phyloP scores from a whole-genome alignment of 2,113 vertebrate genomes.

The Acanthochromis polyacanthus region DNA sequence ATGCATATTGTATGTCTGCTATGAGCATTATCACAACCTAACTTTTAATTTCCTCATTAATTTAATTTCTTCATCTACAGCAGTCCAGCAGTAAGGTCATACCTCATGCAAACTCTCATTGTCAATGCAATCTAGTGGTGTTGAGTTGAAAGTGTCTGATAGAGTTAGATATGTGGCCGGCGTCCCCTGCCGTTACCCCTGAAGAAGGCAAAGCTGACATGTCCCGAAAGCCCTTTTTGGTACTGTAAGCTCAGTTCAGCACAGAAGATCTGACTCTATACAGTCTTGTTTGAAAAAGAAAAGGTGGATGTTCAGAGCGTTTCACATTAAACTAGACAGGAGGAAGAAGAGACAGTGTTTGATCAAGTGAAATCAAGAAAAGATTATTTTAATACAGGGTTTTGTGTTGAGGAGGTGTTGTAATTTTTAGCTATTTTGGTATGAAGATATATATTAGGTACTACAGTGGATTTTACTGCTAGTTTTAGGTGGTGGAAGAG shows the following conservation, averaged over 20 bases:
- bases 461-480: slow-evolving; percentile 76
- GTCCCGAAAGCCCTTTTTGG: slow-evolving; percentile 57
- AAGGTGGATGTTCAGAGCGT: slow-evolving; percentile 39
- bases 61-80: slow-evolving; percentile 38
- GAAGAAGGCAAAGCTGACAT: slow-evolving; percentile 65
- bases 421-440: slow-evolving; percentile 74
- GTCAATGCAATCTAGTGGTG: slow-evolving; percentile 59
- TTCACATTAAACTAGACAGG: slow-evolving; percentile 55
- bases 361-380: slow-evolving; percentile 68
- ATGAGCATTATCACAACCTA: slow-evolving; percentile 38
- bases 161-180: slow-evolving; percentile 35
- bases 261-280: slow-evolving; percentile 55
- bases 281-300: slow-evolving; percentile 45
- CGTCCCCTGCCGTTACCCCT: slow-evolving; percentile 50
- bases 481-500: slow-evolving; percentile 70
- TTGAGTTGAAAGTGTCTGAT: slow-evolving; percentile 61
- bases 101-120: slow-evolving; percentile 61
- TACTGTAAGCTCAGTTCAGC: slow-evolving; percentile 62
- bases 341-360: slow-evolving; percentile 67
- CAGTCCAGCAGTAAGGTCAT: slow-evolving; percentile 40
- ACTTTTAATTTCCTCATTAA: slow-evolving; percentile 22
- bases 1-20: slow-evolving; percentile 45
- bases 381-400: slow-evolving; percentile 83
- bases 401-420: slow-evolving; percentile 75
- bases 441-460: slow-evolving; percentile 84